These are phyloP conservation scores for Eupsittula cactorum DNA, from an alignment of 2,113 vertebrate genomes.

Conservation along the genomic window DNA sequence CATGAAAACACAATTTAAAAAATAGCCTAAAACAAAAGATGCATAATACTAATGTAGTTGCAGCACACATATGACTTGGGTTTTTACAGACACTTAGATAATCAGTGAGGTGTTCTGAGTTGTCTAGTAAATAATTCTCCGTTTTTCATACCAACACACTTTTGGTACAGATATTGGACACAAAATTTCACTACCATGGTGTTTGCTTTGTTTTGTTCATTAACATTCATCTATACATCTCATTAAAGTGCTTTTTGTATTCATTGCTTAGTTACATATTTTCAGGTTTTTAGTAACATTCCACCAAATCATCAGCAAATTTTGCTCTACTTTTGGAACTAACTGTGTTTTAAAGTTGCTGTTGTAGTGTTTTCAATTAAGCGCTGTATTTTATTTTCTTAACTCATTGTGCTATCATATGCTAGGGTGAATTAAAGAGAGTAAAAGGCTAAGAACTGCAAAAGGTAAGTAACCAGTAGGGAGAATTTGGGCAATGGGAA, in stretches of 20 bases:
- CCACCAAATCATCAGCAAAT: background rate
- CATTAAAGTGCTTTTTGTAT: background rate
- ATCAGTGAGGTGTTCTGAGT: background rate
- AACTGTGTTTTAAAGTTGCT: background rate
- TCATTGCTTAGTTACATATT: background rate
- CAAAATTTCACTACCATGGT: background rate
- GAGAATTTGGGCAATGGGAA: background rate
- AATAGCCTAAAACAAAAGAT: background rate
- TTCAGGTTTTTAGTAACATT: background rate
- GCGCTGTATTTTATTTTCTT: background rate
- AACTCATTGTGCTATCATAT: background rate
- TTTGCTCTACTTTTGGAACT: background rate
- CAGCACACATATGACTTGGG: fast-evolving
- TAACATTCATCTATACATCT: background rate
- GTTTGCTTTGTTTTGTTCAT: background rate
- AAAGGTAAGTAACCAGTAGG: background rate
- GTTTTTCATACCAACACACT: background rate
- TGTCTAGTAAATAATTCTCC: background rate
- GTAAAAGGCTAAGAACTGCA: background rate
- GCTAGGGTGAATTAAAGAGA: background rate
- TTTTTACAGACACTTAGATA: background rate
- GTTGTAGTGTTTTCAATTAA: fast-evolving
- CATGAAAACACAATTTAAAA: background rate
- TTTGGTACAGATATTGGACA: background rate
- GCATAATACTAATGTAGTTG: background rate